These are phyloP conservation scores for Ailuropoda melanoleuca DNA, from an alignment of 2,113 vertebrate species.

Conservation along the genomic window DNA sequence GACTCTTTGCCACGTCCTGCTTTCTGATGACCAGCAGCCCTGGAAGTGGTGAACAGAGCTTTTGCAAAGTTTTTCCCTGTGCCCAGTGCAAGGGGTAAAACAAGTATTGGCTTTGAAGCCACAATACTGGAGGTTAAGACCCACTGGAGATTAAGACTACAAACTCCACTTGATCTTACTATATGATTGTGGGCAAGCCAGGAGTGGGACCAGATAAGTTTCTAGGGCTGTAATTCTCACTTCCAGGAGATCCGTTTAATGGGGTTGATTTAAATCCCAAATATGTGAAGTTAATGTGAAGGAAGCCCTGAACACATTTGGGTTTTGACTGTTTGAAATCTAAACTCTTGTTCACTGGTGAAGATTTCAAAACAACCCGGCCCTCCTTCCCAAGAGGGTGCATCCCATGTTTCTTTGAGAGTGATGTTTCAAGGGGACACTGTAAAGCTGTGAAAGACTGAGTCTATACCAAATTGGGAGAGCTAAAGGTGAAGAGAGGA, in stretches of 20 bases:
- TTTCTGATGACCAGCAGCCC: background rate
- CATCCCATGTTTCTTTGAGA: background rate
- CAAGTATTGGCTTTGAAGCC: background rate
- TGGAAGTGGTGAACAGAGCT: background rate
- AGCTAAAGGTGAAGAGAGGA: background rate
- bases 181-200: background rate
- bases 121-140: background rate
- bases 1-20: background rate
- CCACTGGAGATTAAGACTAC: background rate
- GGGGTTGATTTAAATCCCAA: background rate
- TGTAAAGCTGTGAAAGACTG: background rate
- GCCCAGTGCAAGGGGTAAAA: background rate
- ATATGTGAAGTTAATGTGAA: background rate
- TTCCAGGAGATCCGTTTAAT: background rate
- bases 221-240: background rate
- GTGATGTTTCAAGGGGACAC: background rate
- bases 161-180: background rate
- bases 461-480: background rate
- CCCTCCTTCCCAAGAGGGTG: background rate
- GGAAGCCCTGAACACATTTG: background rate
- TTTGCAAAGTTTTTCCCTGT: background rate
- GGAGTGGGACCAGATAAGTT: background rate
- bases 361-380: background rate
- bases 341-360: background rate
- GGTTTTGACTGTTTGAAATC: background rate